These are phyloP conservation scores for Drosophila meridionalis DNA, from an alignment of 2,888 invertebrate genomes.

Conservation along the genomic window DNA sequence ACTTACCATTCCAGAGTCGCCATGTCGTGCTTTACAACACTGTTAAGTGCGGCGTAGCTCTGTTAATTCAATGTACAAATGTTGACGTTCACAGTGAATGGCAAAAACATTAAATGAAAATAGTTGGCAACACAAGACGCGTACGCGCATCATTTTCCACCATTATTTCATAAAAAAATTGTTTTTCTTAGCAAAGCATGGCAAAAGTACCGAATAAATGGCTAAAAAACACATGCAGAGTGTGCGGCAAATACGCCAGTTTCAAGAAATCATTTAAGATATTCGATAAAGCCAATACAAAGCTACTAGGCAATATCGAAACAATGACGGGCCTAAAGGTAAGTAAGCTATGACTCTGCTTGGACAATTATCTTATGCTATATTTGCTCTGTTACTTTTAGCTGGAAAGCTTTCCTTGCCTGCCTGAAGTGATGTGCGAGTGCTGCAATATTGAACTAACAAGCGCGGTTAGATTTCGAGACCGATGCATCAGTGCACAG, in stretches of 20 bases:
- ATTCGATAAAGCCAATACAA: constrained; percentile 58
- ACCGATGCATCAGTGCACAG: constrained; percentile 65
- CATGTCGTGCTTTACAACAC: constrained; percentile 47
- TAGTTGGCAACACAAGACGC: constrained; percentile 52
- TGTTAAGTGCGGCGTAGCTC: constrained; percentile 13
- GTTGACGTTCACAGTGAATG: constrained; percentile 41
- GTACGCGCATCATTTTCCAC: constrained; percentile 52
- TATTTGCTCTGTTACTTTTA: constrained; percentile 11
- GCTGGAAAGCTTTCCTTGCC: constrained; percentile 52
- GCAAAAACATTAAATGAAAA: constrained; percentile 22
- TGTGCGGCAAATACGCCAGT: constrained; percentile 70
- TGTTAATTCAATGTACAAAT: constrained; percentile 17
- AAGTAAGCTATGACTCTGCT: constrained; percentile 5
- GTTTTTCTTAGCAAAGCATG: constrained; percentile 47
- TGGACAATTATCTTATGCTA: constrained; percentile 3
- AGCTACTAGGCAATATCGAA: constrained; percentile 60
- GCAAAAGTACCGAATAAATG: constrained; percentile 59
- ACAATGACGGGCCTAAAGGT: constrained; percentile 62
- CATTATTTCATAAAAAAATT: constrained; percentile 34
- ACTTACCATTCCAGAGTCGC: constrained; percentile 67
- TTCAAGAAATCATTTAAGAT: constrained; percentile 67
- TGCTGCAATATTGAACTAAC: constrained; percentile 62
- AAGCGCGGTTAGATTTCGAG: constrained; percentile 58
- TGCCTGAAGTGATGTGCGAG: constrained; percentile 69
- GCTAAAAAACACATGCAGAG: constrained; percentile 69